Base-by-base conservation (phyloP, 2,888 invertebrate genomes). In the Eilema griseolum region DNA sequence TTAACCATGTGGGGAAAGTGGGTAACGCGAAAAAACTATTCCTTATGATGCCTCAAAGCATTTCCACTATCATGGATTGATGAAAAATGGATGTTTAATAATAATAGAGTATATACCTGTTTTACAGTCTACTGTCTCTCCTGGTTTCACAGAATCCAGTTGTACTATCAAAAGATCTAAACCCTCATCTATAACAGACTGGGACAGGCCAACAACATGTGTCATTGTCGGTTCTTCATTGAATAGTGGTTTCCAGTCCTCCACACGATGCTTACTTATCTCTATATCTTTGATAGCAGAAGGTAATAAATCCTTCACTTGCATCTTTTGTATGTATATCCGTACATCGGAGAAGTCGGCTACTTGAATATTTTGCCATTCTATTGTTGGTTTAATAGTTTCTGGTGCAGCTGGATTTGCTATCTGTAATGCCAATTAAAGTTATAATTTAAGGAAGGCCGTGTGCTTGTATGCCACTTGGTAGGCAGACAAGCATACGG, bases 331-430 rank as follows among this genome's bases (percentile, higher is more conserved):
- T 69, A 96, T 85, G 68, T 96, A 96, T 86, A 96, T 91, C 83
- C 97, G 94, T 4, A 97, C 86, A 60, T 96, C 91, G 11, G 96
- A 96, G 89, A 98, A 98, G 81, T 97, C 96, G 12, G 96, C 95
- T 2, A 97, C 92, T 90, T 97, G 97, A 72, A 95, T 91, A 72
- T 96, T 95, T 89, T 97, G 97, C 97, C 98, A 98, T 83, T 96
- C 96, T 70, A 90, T 92, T 56, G 95, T 95, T 60, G 94, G 93
- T 86, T 91, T 91, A 10, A 95, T 78, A 76, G 83, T 89, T 46
- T 89, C 88, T 67, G 92, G 89, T 33, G 87, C 89, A 75, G 83
- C 77, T 65, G 88, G 86, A 72, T 85, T 82, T 64, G 87, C 86
- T 52, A 85, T 79, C 93, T 93, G 80, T 2, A 87, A 87, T 23